Evolutionary conservation across 2,797 vertebrate species (phyloP).

Genomic region (Platalea minor): DNA sequence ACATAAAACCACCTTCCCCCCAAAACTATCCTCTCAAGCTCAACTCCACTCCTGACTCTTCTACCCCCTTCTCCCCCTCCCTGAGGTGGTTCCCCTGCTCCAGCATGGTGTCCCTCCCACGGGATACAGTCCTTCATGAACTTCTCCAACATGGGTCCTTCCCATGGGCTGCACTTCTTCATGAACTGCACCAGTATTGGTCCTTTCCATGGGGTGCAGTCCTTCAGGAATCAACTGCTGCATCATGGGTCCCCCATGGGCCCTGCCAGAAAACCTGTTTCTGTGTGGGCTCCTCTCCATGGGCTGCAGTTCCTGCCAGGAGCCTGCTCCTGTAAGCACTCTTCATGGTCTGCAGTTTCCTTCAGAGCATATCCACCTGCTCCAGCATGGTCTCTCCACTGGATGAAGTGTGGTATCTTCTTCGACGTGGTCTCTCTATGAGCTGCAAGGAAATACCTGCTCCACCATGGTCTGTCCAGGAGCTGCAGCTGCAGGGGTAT

Average conservation of each 20-base stretch:
- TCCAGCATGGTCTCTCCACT: not conserved
- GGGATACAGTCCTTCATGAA: not conserved
- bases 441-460: not conserved
- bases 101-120: not conserved
- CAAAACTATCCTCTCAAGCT: not conserved
- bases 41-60: not conserved
- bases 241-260: not conserved
- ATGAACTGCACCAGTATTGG: not conserved
- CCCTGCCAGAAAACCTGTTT: not conserved
- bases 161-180: not conserved
- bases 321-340: no score
- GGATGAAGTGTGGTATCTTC: not conserved
- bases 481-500: not conserved
- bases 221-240: not conserved
- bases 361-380: not conserved
- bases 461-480: not conserved
- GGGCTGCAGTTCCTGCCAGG: not conserved
- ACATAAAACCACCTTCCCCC: not conserved
- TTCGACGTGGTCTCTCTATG: not conserved
- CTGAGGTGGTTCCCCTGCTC: not conserved
- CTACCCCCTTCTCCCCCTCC: not conserved
- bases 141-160: not conserved
- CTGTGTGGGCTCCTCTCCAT: not conserved
- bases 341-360: not conserved
- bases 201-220: not conserved